Percentiles rank a stretch among this genome's conserved stretches.
Evolutionary conservation across 2,797 vertebrate species (phyloP).

Genomic region (Helarctos malayanus): DNA sequence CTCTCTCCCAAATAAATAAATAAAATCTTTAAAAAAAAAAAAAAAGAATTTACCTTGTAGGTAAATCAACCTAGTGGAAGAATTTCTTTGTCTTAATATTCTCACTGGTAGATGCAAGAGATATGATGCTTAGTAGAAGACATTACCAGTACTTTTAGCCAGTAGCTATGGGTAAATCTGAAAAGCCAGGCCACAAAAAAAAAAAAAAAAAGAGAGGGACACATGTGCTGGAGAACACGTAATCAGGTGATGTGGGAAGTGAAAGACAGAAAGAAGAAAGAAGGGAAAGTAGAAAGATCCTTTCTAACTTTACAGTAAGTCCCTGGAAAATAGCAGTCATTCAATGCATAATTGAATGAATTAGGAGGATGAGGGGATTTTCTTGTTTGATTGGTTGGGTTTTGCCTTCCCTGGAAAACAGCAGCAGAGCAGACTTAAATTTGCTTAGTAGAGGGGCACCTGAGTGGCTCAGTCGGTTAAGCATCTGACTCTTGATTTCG

Average conservation of each 20-base stretch:
- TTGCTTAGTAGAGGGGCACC: neutral
- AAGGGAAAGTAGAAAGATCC: neutral
- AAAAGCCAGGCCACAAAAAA: neutral
- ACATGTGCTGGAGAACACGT: neutral
- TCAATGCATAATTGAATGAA: neutral
- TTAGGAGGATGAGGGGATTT: neutral
- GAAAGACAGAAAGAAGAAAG: neutral
- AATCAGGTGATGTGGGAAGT: neutral
- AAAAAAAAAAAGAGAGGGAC: neutral
- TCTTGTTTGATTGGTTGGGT: neutral
- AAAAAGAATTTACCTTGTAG: neutral
- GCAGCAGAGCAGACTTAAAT: neutral
- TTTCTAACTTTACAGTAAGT: neutral
- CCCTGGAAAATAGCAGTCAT: neutral
- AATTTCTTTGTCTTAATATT: neutral
- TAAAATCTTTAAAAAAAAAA: too few species aligned
- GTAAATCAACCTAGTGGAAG: neutral
- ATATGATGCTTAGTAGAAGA: neutral
- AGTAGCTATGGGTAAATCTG: neutral
- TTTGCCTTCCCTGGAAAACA: conserved; percentile 1
- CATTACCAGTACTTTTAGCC: neutral
- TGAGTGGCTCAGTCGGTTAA: neutral
- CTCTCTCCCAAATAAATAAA: too few species aligned
- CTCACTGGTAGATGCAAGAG: neutral
- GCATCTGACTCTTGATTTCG: neutral